Conservation (phyloP, 2,888 invertebrate species). For the Achlya flavicornis region DNA sequence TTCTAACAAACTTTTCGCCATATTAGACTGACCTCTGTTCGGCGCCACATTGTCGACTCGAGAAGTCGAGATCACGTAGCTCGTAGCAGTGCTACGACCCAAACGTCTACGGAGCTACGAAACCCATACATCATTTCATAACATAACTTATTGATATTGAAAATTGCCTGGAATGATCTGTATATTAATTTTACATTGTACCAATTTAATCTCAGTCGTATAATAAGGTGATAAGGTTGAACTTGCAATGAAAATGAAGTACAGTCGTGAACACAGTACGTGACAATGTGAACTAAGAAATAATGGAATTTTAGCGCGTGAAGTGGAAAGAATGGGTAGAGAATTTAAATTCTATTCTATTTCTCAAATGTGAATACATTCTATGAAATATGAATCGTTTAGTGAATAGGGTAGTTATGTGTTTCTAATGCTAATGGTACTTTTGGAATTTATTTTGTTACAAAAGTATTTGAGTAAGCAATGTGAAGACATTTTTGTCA, state of each 20-base stretch:
- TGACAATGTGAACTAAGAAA: conserved; percentile 22
- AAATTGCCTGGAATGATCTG: conserved; percentile 29
- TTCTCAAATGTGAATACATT: background rate
- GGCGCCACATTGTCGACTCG: conserved; percentile 7
- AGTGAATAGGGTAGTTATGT: background rate
- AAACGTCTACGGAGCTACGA: conserved; percentile 11
- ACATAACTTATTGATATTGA: conserved; percentile 26
- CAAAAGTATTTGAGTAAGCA: too few relatives aligned
- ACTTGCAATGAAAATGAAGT: conserved; percentile 4
- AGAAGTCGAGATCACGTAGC: background rate
- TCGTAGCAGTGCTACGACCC: conserved; percentile 12
- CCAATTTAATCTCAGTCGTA: conserved; percentile 16
- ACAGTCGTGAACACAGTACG: conserved; percentile 21
- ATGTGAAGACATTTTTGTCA: too few relatives aligned
- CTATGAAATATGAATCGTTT: background rate
- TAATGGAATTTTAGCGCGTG: conserved; percentile 22
- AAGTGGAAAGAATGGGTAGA: conserved; percentile 3
- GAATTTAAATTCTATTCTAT: background rate
- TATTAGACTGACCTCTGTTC: background rate
- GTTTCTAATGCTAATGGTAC: too few relatives aligned
- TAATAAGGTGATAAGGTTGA: conserved; percentile 22
- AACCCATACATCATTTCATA: background rate
- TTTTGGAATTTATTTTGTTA: too few relatives aligned
- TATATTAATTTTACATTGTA: conserved; percentile 30
- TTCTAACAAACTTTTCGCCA: background rate